These are phyloP conservation scores for Drosophila suzukii DNA, from an alignment of 1,140 invertebrate species.

Conservation along the genomic window DNA sequence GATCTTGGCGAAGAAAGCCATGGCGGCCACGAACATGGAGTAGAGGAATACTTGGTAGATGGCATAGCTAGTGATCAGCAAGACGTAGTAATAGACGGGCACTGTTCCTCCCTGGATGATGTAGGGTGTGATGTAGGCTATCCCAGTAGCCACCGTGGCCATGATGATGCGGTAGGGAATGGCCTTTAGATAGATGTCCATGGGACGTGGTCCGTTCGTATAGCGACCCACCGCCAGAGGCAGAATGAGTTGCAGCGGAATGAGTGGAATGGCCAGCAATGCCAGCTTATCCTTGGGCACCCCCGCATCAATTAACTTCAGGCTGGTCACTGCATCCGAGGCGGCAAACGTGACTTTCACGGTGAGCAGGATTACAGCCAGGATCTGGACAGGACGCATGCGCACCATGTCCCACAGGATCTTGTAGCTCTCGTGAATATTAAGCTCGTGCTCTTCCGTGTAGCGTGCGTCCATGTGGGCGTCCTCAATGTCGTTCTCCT, in stretches of 20 bases:
- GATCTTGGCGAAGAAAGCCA: conserved; percentile 87
- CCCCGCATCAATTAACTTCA: conserved; percentile 98
- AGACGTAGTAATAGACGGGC: conserved; percentile 92
- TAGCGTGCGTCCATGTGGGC: conserved; percentile 83
- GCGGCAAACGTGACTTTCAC: conserved; percentile 98
- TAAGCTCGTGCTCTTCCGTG: conserved; percentile 85
- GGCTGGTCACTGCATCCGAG: conserved; percentile 96
- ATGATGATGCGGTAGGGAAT: conserved; percentile 95
- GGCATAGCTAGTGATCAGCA: conserved; percentile 92
- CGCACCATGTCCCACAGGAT: conserved; percentile 93
- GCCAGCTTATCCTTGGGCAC: conserved; percentile 98
- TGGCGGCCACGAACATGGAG: conserved; percentile 89
- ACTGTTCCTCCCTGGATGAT: conserved; percentile 88
- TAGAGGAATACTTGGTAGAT: conserved; percentile 93
- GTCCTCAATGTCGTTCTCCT: conserved; percentile 88
- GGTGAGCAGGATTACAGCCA: conserved; percentile 94
- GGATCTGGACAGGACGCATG: conserved; percentile 91
- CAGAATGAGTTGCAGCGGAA: conserved; percentile 97
- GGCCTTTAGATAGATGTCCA: conserved; percentile 95
- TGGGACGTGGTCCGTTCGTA: conserved; percentile 93
- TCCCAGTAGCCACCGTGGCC: conserved; percentile 91
- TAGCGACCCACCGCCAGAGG: conserved; percentile 95
- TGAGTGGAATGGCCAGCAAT: conserved; percentile 94
- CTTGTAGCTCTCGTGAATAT: conserved; percentile 93
- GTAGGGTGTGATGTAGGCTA: conserved; percentile 94